These are phyloP conservation scores for Horisme vitalbata DNA, from an alignment of 2,888 invertebrate species.

Conservation along the genomic window DNA sequence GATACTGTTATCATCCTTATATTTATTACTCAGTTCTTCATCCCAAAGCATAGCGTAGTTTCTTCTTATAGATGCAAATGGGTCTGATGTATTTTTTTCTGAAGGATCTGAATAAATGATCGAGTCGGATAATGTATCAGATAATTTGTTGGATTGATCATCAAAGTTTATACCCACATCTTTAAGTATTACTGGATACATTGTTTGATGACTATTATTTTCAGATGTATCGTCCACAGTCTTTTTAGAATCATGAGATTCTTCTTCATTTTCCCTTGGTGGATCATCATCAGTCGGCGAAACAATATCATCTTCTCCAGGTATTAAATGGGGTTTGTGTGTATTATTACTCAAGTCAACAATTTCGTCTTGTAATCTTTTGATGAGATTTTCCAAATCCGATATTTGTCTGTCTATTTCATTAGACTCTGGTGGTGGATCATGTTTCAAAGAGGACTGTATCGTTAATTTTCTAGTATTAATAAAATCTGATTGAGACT, in stretches of 20 bases:
- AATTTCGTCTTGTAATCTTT: constrained; percentile 56
- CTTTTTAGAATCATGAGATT: constrained; percentile 8
- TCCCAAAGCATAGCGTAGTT: constrained; percentile 30
- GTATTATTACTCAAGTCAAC: constrained; percentile 41
- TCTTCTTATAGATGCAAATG: constrained; percentile 24
- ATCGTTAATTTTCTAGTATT: constrained; percentile 39
- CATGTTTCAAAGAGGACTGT: constrained; percentile 30
- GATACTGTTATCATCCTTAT: no score
- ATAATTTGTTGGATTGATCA: constrained; percentile 6
- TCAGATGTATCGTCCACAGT: not conserved
- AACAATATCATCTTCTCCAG: constrained; percentile 3
- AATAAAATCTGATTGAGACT: constrained; percentile 33
- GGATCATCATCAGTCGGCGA: no score
- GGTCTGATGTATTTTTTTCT: not conserved
- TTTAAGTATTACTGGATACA: constrained; percentile 21
- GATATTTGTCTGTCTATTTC: constrained; percentile 55
- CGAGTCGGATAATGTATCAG: constrained; percentile 17
- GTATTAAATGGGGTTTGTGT: constrained; percentile 18
- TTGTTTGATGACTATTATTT: constrained; percentile 5
- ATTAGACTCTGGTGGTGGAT: constrained; percentile 17
- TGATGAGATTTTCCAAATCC: constrained; percentile 51
- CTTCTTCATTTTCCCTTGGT: constrained; percentile 5
- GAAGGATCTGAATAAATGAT: constrained; percentile 1
- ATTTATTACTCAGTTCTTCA: no score
- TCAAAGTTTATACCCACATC: constrained; percentile 11